Base-by-base conservation (phyloP, 30 jellyfish, hydroid and myxozoan genomes). In the Nemopilema nomurai region DNA sequence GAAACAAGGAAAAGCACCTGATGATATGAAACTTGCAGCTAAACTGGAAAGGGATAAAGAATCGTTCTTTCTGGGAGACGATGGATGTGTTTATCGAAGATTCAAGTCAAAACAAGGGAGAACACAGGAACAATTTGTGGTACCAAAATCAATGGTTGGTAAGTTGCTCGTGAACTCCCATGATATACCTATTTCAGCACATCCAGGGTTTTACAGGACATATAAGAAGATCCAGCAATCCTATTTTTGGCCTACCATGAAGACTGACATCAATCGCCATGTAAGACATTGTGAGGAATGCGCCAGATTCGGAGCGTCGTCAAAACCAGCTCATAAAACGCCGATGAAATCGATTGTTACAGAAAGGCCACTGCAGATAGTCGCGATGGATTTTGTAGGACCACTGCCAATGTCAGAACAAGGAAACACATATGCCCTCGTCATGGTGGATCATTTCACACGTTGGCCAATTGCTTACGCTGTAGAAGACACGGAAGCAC, bases 241-340 rank as follows among this genome's bases (percentile, higher is more conserved):
- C 26, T 65, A 66, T 31, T 81, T 81, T 67, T 67, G 90, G 90
- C 82, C 90, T 51, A 76, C 86, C 16, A 77, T 77, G 89, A 62
- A 79, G 67, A 24, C 89, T 18, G 80, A 82, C 32, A 57, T 82
- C 84, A n/a, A n/a, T n/a, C n/a, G n/a, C n/a, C n/a, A n/a, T n/a
- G n/a, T n/a, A n/a, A n/a, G n/a, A n/a, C n/a, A n/a, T n/a, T n/a
- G n/a, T n/a, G 28, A 82, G 91, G 16, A 77, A 82, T 33, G 64
- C 64, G 1, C 41, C 84, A 49, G 76, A 27, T 69, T 57, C 53
- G 53, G 70, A 32, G 77, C 77, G 66, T 82, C 91, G 20, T 18
- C 79, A 29, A 82, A 82, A 28, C 91, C 91, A 28, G 91, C 91
- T 17, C 31, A 30, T 9, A 82, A 70, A 53, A 70, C 91, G 18